Evolutionary conservation across 2,113 vertebrate genomes (phyloP), one percentile per base, ranked within the genome.

Genomic region (Hystrix brachyura): DNA sequence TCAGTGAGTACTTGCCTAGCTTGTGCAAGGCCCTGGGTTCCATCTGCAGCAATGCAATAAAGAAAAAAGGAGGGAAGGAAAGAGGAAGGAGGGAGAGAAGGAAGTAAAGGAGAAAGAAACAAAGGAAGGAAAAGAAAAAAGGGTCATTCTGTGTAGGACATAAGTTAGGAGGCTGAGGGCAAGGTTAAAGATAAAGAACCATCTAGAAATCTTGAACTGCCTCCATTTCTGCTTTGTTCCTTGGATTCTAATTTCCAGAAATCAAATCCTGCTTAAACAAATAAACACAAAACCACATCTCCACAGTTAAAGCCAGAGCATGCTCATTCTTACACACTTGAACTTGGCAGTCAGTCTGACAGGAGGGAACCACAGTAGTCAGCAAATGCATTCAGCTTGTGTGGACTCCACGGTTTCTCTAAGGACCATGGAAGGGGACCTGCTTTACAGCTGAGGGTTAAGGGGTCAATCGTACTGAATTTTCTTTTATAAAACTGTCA

Each of bases 221-320:
- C 48, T 92, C 74, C 53, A 87, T 32, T 94, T 67, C 34, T 69
- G n/a, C 38, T 82, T n/a, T 82, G 51, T 87, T 8, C 62, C 82
- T 93, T 67, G 29, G 46, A 83, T 55, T 90, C n/a, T 78, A 38
- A 27, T 34, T 25, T 91, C 60, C 53, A 91, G n/a, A 91, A 74
- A 76, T 71, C n/a, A 91, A 91, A 71, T 57, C n/a, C 59, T 13
- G n/a, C 76, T 97, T 83, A 85, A 60, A 91, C 62, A 82, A 90
- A 51, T 59, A 81, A 76, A 34, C 67, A 81, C 59, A 55, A 86
- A 86, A 71, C 62, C 65, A 69, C 8, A 43, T 69, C 59, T 86
- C 80, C 5, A 15, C 23, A 65, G 60, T 82, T 51, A 79, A 62
- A 67, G 7, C 29, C 46, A 14, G 89, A 67, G 13, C 5, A 60